Evolutionary conservation across 2,888 invertebrate species (phyloP).

Genomic region (Athetis lepigone): DNA sequence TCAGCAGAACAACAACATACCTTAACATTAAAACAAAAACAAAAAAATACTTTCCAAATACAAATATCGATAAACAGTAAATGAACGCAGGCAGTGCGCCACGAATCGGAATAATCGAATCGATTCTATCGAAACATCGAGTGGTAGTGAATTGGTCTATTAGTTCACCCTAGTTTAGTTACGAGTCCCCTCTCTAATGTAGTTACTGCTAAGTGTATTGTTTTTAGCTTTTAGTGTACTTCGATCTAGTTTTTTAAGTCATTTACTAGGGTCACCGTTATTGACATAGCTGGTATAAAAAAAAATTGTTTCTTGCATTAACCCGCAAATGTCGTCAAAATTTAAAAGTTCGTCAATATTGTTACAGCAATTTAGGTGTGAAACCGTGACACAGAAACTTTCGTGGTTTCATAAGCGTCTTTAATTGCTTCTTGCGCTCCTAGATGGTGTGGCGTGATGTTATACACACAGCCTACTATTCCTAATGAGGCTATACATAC

Average conservation of each 20-base stretch:
- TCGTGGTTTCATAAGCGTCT: no score
- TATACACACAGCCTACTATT: no score
- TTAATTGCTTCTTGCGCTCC: no score
- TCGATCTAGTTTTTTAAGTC: conserved; percentile 15
- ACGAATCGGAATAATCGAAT: conserved; percentile 83
- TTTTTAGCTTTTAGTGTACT: conserved; percentile 69
- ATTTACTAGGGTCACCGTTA: conserved; percentile 6
- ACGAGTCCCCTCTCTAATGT: conserved; percentile 73
- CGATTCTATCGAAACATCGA: conserved; percentile 75
- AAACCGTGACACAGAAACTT: no score
- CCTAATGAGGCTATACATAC: no score
- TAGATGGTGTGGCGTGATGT: no score
- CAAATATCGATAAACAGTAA: conserved; percentile 62
- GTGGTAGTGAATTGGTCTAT: conserved; percentile 81
- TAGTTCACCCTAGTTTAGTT: conserved; percentile 80
- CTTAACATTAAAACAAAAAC: background rate
- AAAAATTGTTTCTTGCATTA: no score
- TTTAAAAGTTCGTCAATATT: no score
- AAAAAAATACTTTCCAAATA: conserved; percentile 27
- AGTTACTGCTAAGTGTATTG: conserved; percentile 79
- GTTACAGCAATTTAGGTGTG: no score
- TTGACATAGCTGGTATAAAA: background rate
- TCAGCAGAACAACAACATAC: background rate
- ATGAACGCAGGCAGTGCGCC: conserved; percentile 68
- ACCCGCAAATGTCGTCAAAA: no score